Evolutionary conservation across 1,140 invertebrate genomes (phyloP).

Genomic region (Diabrotica virgifera): DNA sequence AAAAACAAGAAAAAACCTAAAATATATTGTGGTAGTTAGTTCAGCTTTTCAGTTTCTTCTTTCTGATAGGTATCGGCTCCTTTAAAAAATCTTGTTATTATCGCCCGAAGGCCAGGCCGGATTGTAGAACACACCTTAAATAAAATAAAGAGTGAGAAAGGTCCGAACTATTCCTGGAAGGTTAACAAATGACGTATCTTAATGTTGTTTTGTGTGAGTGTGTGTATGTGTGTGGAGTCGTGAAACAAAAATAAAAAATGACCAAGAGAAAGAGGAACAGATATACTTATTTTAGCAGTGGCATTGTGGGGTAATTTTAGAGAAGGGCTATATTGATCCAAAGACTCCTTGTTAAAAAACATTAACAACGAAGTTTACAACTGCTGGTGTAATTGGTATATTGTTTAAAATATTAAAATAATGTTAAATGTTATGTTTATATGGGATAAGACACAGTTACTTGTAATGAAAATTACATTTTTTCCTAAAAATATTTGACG

Average conservation of each 20-base stretch:
- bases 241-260: background rate
- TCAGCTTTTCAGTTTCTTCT: background rate
- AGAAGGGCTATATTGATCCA: no score
- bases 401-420: no score
- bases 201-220: slow-evolving; percentile 4
- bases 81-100: slow-evolving; percentile 14
- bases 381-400: no score
- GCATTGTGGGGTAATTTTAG: background rate
- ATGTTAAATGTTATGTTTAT: no score
- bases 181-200: slow-evolving; percentile 7
- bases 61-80: slow-evolving; percentile 9
- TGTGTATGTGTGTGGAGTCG: background rate
- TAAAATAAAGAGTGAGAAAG: slow-evolving; percentile 4
- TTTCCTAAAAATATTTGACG: no score
- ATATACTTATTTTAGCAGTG: slow-evolving; percentile 5
- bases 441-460: no score
- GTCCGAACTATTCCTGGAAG: slow-evolving; percentile 13
- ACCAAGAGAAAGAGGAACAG: background rate
- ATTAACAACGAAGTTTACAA: no score
- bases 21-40: no score
- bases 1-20: no score
- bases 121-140: slow-evolving; percentile 8
- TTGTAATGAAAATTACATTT: no score
- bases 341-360: no score
- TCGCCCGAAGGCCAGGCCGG: background rate